Percentiles rank a stretch among this genome's conserved stretches.
Conservation (phyloP, 1,140 invertebrate genomes). For the Drosophila arawakana region DNA sequence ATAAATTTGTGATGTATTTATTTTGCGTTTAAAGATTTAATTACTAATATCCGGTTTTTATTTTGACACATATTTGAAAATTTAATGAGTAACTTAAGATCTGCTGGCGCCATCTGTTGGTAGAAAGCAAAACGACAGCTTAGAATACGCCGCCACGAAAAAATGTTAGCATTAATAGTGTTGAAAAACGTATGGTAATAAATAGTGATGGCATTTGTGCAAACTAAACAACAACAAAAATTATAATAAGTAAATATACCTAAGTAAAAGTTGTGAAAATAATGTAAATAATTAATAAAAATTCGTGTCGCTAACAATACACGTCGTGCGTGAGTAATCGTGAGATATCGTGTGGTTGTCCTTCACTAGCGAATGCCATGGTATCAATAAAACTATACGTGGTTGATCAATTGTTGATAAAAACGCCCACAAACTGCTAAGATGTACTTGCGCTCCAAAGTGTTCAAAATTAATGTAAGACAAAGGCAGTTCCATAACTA, state of each 20-base stretch:
- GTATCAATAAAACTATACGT: conserved; percentile 38
- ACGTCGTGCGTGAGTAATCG: neutral
- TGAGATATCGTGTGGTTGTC: conserved; percentile 1
- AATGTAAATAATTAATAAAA: neutral
- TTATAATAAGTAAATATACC: neutral
- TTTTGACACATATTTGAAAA: conserved; percentile 1
- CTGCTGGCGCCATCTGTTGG: conserved; percentile 20
- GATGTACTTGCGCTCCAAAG: conserved; percentile 39
- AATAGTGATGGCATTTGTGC: too few species aligned
- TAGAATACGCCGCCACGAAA: neutral
- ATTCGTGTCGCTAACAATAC: neutral
- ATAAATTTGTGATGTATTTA: neutral
- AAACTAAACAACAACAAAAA: neutral
- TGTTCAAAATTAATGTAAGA: conserved; percentile 35
- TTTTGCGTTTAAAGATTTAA: conserved; percentile 9
- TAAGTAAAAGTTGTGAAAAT: neutral
- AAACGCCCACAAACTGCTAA: conserved; percentile 30
- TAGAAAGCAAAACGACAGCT: neutral
- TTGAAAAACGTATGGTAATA: neutral
- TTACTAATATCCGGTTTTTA: conserved; percentile 8
- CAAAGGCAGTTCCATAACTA: conserved; percentile 37
- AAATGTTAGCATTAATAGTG: conserved; percentile 1
- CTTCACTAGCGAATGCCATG: conserved; percentile 20
- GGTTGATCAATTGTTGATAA: conserved; percentile 42
- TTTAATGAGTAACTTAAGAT: conserved; percentile 15